Conservation (phyloP, 2,888 invertebrate species). For the Fabriciana adippe region DNA sequence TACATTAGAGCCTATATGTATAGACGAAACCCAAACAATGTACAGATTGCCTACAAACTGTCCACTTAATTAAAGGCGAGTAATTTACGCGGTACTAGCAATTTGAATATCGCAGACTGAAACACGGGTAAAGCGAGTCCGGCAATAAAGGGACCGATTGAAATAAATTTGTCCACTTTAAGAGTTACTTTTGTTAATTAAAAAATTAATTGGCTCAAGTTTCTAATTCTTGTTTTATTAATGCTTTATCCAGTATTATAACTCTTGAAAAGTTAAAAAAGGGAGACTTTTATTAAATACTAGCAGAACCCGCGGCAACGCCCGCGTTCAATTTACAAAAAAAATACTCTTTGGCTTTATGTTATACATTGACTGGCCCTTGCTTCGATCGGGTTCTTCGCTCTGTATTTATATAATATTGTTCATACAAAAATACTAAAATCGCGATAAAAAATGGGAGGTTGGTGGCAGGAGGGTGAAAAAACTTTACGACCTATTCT, state of each 20-base stretch:
- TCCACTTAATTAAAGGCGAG: slow-evolving; percentile 27
- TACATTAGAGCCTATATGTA: slow-evolving; percentile 1
- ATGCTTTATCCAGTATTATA: not conserved
- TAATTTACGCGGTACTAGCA: slow-evolving; percentile 20
- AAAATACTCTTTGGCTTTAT: too few species aligned
- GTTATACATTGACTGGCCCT: too few species aligned
- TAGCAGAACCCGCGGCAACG: too few species aligned
- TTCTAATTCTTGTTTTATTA: not conserved
- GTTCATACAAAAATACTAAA: too few species aligned
- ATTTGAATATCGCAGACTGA: slow-evolving; percentile 18
- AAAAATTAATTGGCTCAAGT: slow-evolving; percentile 2
- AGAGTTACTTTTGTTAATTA: slow-evolving; percentile 8
- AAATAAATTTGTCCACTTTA: slow-evolving; percentile 15
- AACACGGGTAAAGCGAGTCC: slow-evolving; percentile 8
- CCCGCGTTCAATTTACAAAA: too few species aligned
- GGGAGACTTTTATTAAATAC: too few species aligned
- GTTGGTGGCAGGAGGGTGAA: too few species aligned
- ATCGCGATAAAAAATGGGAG: too few species aligned
- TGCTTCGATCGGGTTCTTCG: too few species aligned
- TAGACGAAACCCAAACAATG: slow-evolving; percentile 9
- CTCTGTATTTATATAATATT: too few species aligned
- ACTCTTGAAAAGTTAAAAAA: too few species aligned
- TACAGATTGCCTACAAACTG: slow-evolving; percentile 24
- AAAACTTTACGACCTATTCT: too few species aligned
- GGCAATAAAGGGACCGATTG: slow-evolving; percentile 14